Base-by-base conservation (phyloP, 1,140 invertebrate genomes). In the Eciton burchellii region DNA sequence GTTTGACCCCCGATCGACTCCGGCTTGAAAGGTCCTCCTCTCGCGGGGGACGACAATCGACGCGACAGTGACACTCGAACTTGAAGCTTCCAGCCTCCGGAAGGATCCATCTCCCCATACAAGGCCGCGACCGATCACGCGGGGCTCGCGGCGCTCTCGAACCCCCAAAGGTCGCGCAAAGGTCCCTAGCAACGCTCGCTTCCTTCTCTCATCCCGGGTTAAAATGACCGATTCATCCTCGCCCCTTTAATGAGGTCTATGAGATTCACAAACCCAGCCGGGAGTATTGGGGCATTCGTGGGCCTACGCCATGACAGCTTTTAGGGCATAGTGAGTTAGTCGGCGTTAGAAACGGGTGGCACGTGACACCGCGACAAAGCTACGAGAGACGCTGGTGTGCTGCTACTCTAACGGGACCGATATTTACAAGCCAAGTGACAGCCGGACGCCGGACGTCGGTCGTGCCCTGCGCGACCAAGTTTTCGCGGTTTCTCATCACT, bases 211-310 rank as follows among this genome's bases (percentile, higher is more conserved):
- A 41, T 81, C 52, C 68, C 12, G 29, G 12, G n/a, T n/a, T 16
- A 19, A 65, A 73, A n/a, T n/a, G 54, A 62, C 87, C 65, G 86
- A 90, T 91, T 91, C 63, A 74, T 89, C 87, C 90, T 92, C 92
- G 87, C 91, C 92, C 91, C 92, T 93, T 93, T 93, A 93, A 94
- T 93, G 92, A 92, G 90, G 90, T 93, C 89, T 88, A 91, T 91
- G 88, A 92, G 59, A 92, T 92, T 91, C 87, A 91, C 86, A 92
- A 93, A 90, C 90, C 91, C 92, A 93, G 91, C 84, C 89, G 88
- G 90, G 90, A 93, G 92, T n/a, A n/a, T 92, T 89, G 88, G 91
- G 93, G 90, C 87, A 86, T 91, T 88, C 74, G 35, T 35, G 35
- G 90, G 91, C 89, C 89, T 92, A 89, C 89, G 82, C 84, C 91